A percentile compares a stretch with the other conserved stretches of the same genome.
Evolutionary conservation across 2,888 invertebrate species (phyloP).

Genomic region (Cerceris rybyensis): DNA sequence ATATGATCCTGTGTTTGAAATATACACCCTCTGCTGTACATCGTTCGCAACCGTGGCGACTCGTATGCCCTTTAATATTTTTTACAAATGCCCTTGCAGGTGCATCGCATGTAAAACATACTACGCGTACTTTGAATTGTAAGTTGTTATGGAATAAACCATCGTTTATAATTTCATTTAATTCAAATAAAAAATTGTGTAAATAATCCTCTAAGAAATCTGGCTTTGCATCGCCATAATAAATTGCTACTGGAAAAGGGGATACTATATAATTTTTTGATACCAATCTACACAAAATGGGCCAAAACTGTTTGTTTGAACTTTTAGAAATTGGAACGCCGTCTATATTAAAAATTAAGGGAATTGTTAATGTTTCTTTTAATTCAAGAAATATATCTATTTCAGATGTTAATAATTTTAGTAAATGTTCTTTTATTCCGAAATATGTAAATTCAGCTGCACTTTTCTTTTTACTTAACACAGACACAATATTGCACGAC

Average conservation of each 20-base stretch:
- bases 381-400: conserved; percentile 11
- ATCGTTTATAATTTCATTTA: too few species aligned
- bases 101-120: too few species aligned
- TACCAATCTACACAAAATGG: conserved; percentile 3
- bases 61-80: conserved; percentile 17
- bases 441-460: conserved; percentile 21
- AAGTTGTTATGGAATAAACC: too few species aligned
- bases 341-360: conserved; percentile 19
- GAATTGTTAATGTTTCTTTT: conserved; percentile 23
- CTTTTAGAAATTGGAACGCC: conserved; percentile 16
- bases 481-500: neutral
- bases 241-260: conserved; percentile 6
- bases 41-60: conserved; percentile 10
- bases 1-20: neutral
- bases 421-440: conserved; percentile 17
- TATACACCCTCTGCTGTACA: conserved; percentile 8
- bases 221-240: conserved; percentile 5
- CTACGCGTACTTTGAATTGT: too few species aligned
- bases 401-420: conserved; percentile 16
- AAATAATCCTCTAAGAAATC: too few species aligned
- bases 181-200: too few species aligned
- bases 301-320: conserved; percentile 17
- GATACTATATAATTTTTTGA: conserved; percentile 10
- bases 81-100: too few species aligned
- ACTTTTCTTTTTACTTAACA: conserved; percentile 13